Percentiles rank a stretch among this genome's conserved stretches.
phyloP scores from a whole-genome alignment of 2,113 vertebrate genomes.

The Todiramphus saurophagus region DNA sequence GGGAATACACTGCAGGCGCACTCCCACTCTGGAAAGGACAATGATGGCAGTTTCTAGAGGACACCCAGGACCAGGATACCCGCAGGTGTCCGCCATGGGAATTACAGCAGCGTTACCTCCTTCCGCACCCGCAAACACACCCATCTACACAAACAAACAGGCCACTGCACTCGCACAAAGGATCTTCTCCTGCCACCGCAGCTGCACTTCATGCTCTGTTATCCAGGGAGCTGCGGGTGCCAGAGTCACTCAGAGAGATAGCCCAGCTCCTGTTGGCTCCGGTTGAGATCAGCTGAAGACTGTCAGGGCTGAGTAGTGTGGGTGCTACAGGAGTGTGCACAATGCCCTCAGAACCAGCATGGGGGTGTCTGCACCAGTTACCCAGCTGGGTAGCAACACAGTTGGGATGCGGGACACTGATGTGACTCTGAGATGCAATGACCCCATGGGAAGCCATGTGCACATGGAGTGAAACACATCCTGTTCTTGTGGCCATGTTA shows the following conservation, averaged over 20 bases:
- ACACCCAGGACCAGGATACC: background rate
- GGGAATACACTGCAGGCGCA: background rate
- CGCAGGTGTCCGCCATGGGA: fast-evolving
- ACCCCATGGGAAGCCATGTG: background rate
- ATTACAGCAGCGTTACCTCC: background rate
- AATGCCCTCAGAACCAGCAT: background rate
- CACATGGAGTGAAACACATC: background rate
- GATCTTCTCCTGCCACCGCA: background rate
- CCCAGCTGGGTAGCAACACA: background rate
- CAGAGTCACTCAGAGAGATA: background rate
- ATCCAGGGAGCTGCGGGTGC: conserved; percentile 4
- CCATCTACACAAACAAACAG: conserved; percentile 52
- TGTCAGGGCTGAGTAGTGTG: fast-evolving
- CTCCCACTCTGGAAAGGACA: background rate
- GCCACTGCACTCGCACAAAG: conserved; percentile 58
- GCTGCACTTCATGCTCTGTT: conserved; percentile 47
- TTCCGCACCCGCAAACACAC: background rate
- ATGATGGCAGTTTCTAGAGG: background rate
- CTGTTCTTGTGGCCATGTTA: background rate
- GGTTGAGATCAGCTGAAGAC: background rate
- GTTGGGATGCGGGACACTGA: background rate
- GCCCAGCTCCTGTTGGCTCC: background rate
- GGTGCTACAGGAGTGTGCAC: background rate
- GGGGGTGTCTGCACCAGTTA: fast-evolving
- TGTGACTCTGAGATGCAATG: background rate